phyloP scores from a whole-genome alignment of 2,113 vertebrate genomes.

The Xyliphius kryptos region DNA sequence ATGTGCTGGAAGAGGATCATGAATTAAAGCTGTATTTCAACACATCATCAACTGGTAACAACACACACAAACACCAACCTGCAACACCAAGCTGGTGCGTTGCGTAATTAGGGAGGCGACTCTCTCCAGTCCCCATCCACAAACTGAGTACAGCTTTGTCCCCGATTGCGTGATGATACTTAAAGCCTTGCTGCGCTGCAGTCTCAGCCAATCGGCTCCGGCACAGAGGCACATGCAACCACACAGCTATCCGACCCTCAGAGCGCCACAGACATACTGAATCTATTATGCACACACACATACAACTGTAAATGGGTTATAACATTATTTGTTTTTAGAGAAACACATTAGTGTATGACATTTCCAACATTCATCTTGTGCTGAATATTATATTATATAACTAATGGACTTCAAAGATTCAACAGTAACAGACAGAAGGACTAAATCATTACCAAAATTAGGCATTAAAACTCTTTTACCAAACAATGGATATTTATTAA shows the following conservation, averaged over 20 bases:
- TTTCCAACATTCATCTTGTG: too few relatives aligned
- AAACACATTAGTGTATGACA: too few relatives aligned
- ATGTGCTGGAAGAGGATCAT: too few relatives aligned
- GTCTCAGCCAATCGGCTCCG: conserved; percentile 65
- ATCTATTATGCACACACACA: conserved; percentile 49
- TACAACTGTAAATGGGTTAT: background rate
- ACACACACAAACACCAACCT: conserved; percentile 62
- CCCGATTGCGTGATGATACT: conserved; percentile 76
- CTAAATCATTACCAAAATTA: too few relatives aligned
- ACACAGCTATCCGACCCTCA: conserved; percentile 71
- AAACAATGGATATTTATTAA: too few relatives aligned
- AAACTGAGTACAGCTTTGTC: conserved; percentile 67
- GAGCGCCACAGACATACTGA: conserved; percentile 70
- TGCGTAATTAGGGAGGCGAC: conserved; percentile 74
- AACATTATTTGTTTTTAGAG: too few relatives aligned
- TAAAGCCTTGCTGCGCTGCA: conserved; percentile 76
- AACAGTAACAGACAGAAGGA: too few relatives aligned
- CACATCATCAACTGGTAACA: background rate
- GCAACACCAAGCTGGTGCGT: conserved; percentile 90
- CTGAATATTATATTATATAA: too few relatives aligned
- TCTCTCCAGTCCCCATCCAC: conserved; percentile 76
- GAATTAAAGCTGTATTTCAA: too few relatives aligned
- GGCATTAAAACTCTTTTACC: too few relatives aligned
- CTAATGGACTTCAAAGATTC: too few relatives aligned
- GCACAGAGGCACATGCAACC: conserved; percentile 79